Conservation (phyloP, 2,888 invertebrate genomes). For the Polylopha cassiicola region DNA sequence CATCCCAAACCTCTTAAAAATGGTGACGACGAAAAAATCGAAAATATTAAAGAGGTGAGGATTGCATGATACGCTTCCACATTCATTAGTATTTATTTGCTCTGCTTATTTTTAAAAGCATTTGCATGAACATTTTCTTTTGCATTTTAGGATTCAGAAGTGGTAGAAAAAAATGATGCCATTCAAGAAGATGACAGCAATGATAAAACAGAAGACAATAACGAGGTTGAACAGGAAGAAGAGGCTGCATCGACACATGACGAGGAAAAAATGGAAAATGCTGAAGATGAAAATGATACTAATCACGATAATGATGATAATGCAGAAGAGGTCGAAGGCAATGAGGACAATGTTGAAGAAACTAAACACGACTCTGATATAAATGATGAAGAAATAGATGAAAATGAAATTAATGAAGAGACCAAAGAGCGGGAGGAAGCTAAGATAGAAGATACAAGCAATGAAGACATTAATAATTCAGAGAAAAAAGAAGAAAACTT, state of each 20-base stretch:
- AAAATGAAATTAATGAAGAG: conserved; percentile 15
- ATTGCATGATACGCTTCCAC: conserved; percentile 45
- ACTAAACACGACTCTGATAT: too few relatives aligned
- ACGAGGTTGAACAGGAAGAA: conserved; percentile 13
- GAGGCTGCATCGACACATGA: conserved; percentile 7
- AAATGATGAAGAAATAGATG: conserved; percentile 11
- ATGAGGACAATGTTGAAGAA: conserved; percentile 3
- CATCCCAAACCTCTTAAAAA: conserved; percentile 30
- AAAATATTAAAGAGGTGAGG: conserved; percentile 54
- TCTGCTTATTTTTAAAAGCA: conserved; percentile 61
- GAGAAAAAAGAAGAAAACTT: too few relatives aligned
- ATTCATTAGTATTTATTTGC: conserved; percentile 61
- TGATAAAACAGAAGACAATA: conserved; percentile 4
- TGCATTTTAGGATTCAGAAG: conserved; percentile 60
- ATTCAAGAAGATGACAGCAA: conserved; percentile 22
- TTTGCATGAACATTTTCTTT: conserved; percentile 64
- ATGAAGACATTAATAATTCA: too few relatives aligned
- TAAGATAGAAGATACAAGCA: conserved; percentile 2
- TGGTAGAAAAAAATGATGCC: conserved; percentile 28
- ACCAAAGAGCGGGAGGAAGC: conserved; percentile 9
- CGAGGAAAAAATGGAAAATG: conserved; percentile 2
- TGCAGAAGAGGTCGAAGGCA: conserved; percentile 11
- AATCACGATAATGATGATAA: conserved; percentile 17
- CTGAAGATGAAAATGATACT: conserved; percentile 20
- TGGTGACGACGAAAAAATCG: conserved; percentile 31